Conservation (phyloP, 2,797 vertebrate species). For the Anguilla megastoma region DNA sequence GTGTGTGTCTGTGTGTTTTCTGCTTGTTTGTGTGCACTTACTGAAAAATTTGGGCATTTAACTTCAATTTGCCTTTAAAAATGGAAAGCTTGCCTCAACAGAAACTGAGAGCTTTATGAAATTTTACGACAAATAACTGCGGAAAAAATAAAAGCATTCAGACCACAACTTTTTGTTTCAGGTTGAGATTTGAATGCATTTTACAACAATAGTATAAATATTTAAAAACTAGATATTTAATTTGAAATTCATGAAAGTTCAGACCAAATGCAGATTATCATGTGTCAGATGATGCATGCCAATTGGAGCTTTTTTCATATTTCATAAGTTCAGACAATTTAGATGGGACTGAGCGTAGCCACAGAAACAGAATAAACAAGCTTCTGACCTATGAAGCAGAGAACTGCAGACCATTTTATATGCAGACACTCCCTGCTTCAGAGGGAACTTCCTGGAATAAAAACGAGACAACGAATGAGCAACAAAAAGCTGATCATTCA, state of each 20-base stretch:
- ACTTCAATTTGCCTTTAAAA: too few relatives aligned
- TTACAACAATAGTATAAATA: conserved; percentile 68
- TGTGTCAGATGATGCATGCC: conserved; percentile 67
- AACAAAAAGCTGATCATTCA: conserved; percentile 96
- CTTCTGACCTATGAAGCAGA: conserved; percentile 99
- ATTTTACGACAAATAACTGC: too few relatives aligned
- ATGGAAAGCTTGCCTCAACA: conserved; percentile 6
- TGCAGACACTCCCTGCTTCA: conserved; percentile 99
- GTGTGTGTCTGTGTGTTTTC: conserved; percentile 27
- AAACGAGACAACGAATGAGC: conserved; percentile 99
- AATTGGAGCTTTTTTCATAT: conserved; percentile 72
- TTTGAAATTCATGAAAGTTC: conserved; percentile 41
- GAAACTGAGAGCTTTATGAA: neutral
- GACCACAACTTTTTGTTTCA: neutral
- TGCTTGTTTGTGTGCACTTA: neutral
- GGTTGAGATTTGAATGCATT: conserved; percentile 35
- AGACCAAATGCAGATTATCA: conserved; percentile 58
- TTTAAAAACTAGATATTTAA: conserved; percentile 57
- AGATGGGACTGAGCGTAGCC: conserved; percentile 94
- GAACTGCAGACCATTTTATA: conserved; percentile 99
- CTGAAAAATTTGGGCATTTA: conserved; percentile 16
- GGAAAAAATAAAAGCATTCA: too few relatives aligned
- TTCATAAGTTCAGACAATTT: conserved; percentile 66
- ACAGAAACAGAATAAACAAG: conserved; percentile 99
- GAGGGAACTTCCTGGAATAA: conserved; percentile 99